Conservation (phyloP, 2,888 invertebrate genomes). For the Orchesella flavescens region DNA sequence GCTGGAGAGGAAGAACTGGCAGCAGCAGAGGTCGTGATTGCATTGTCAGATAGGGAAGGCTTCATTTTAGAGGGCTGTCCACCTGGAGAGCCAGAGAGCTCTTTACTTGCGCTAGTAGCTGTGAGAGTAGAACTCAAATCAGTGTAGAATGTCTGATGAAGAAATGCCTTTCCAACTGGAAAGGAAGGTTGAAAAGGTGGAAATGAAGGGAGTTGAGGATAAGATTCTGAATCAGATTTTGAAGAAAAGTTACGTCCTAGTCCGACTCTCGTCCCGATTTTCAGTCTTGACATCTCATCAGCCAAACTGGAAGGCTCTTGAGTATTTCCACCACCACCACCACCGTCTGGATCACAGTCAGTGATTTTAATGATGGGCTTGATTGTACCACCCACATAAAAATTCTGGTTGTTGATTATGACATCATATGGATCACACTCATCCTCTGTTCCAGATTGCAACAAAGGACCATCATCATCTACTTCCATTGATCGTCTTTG, state of each 20-base stretch:
- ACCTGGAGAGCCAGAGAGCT: not conserved
- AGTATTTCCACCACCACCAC: not conserved
- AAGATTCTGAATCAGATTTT: constrained; percentile 27
- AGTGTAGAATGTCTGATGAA: constrained; percentile 46
- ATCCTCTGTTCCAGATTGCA: constrained; percentile 64
- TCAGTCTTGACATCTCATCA: constrained; percentile 20
- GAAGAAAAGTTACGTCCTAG: not conserved
- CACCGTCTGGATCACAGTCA: constrained; percentile 8
- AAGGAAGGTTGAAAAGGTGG: constrained; percentile 30
- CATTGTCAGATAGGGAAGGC: constrained; percentile 32
- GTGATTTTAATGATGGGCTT: constrained; percentile 44
- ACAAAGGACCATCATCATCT: constrained; percentile 16
- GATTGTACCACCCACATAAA: not conserved
- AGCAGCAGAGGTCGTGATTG: not conserved
- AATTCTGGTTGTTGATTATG: constrained; percentile 41
- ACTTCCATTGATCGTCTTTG: constrained; percentile 15
- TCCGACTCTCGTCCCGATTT: not conserved
- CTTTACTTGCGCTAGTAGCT: not conserved
- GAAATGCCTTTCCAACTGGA: constrained; percentile 43
- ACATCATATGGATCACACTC: constrained; percentile 67
- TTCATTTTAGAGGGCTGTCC: constrained; percentile 17
- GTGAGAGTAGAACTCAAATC: not conserved
- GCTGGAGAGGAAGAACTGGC: not conserved
- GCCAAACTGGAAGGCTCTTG: not conserved
- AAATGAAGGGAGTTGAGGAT: constrained; percentile 1